Evolutionary conservation across 2,113 vertebrate genomes (phyloP).

Genomic region (Bos taurus): ARS-UCD2.0 NC_037345.1:52496001-52496500

Average conservation of each 20-base stretch:
- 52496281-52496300: neutral
- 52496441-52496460: neutral
- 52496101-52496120: rapidly evolving
- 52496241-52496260: neutral
- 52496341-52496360: neutral
- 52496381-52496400: neutral
- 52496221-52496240: neutral
- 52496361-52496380: too few species aligned
- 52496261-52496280: neutral
- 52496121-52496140: neutral
- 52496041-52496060: neutral
- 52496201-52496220: neutral
- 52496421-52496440: neutral
- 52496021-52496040: neutral
- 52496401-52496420: neutral
- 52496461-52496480: neutral
- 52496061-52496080: neutral
- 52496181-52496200: neutral
- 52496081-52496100: neutral
- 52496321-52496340: neutral
- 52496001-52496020: neutral
- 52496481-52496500: neutral
- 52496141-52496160: neutral
- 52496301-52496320: neutral
- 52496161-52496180: neutral